Evolutionary conservation across 2,888 invertebrate genomes (phyloP), one percentile per base, ranked within the genome.

Genomic region (Lobophora halterata): DNA sequence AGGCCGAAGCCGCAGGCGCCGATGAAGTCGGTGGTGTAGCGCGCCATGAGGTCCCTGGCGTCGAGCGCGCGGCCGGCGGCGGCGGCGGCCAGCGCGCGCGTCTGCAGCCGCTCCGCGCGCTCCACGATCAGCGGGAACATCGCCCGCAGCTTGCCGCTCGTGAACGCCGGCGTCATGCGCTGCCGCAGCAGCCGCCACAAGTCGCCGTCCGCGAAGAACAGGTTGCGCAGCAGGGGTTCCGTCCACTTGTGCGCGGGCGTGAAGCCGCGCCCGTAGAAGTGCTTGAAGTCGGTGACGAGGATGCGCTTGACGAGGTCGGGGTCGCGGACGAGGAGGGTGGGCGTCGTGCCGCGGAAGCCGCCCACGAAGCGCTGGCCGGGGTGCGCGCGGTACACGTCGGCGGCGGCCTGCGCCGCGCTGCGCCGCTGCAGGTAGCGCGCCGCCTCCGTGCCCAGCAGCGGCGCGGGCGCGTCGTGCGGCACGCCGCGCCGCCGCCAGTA

Each of bases 91-190:
- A 60, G 52, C n/a, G 68, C 58, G 3, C 69, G 63, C 6, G 46
- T 28, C 40, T 67, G 71, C 36, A 81, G 54, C 16, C 55, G 49
- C 52, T 74, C 71, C 2, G 76, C 72, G 14, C 76, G 65, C 43
- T 72, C 72, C 30, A 67, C 62, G 9, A 79, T 64, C 35, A 80
- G 59, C 6, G 76, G 78, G 43, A 79, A 79, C 80, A 80, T 80
- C 11, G 71, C 75, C 26, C 65, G 65, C 29, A 78, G 61, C 55
- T 77, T 80, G 12, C 77, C 75, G 28, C 68, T 71, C 3, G 75
- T 70, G 51, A 80, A 80, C 1, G 78, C 73, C 1, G 78, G 72
- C 12, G 79, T 78, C 60, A 81, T 68, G 29, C 77, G 67, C 55
- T 77, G 73, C 4, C 81, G 64, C 38, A 79, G 52, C 48, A 79